These are phyloP conservation scores for Otolemur garnettii DNA, from an alignment of 2,113 vertebrate genomes.

Conservation along the genomic window DNA sequence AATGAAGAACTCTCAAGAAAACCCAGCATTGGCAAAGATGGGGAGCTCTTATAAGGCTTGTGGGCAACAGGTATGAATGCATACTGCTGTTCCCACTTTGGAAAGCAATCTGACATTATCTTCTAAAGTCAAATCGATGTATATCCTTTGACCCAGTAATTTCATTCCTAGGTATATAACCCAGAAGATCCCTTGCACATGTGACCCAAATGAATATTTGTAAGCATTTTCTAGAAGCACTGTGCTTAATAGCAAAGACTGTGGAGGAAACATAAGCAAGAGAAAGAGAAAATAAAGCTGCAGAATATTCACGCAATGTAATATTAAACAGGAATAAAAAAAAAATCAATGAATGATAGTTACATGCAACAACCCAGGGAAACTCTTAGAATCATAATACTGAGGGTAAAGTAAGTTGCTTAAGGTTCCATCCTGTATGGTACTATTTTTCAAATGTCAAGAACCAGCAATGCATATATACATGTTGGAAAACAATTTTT, in stretches of 20 bases:
- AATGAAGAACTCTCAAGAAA: not conserved
- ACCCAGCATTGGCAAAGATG: not conserved
- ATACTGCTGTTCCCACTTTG: not conserved
- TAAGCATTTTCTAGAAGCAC: not conserved
- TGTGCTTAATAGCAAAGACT: not conserved
- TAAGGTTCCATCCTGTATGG: not conserved
- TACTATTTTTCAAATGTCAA: not conserved
- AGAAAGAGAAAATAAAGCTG: not conserved
- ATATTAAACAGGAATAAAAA: not conserved
- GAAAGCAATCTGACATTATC: not conserved
- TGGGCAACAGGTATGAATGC: rapidly evolving
- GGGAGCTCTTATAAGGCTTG: not conserved
- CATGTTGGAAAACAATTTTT: not conserved
- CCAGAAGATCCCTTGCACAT: not conserved
- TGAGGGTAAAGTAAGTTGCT: not conserved
- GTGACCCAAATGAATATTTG: not conserved
- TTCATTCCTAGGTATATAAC: not conserved
- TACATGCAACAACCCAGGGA: not conserved
- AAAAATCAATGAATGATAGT: not conserved
- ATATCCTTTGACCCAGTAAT: not conserved
- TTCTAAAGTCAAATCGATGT: not conserved
- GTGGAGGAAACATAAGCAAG: not conserved
- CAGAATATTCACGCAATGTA: not conserved
- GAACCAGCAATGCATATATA: not conserved
- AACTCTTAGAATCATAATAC: not conserved